Evolutionary conservation across 2,113 vertebrate species (phyloP), one percentile per base, ranked within the genome.

Genomic region (Rafetus swinhoei): DNA sequence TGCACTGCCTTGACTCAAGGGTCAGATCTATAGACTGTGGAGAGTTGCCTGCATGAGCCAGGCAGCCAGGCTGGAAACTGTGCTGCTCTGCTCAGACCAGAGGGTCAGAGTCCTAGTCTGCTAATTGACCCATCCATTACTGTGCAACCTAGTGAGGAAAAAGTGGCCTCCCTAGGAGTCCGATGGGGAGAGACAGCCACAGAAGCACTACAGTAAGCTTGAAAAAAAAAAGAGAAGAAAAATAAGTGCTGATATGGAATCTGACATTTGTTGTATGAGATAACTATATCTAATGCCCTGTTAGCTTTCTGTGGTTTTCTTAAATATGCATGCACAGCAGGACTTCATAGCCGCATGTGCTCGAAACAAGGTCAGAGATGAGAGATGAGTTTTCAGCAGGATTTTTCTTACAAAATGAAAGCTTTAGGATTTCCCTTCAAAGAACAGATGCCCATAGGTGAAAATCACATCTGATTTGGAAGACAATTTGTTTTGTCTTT

Each of bases 391-490:
- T 10, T 53, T 82, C 62, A n/a, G 50, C 65, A 22, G 10, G 55
- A 79, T 9, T 88, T 69, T 60, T 86, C 93, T n/a, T 81, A 88
- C 53, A 86, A 56, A 88, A 93, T 59, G 86, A 85, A 93, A 95
- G 45, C 53, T 76, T 82, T 25, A 59, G 82, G 55, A 92, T 93
- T 96, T 90, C 69, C 86, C 81, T 84, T 92, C 83, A 94, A 94
- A 94, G 39, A 32, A 14, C 88, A 81, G 80, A 91, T 77, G 22
- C 2, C n/a, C 88, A 84, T 35, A 55, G 60, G 69, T 84, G 24
- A 91, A 91, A 29, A 90, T 90, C 55, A 85, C 54, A 85, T 82
- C 89, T 57, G 62, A 92, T 90, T 92, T 89, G 45, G 32, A 87
- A 59, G 29, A 59, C 13, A 15, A 39, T 39, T 9, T 82, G 13